Base-by-base conservation (phyloP, 30 jellyfish, hydroid and myxozoan species). In the Nemopilema nomurai region DNA sequence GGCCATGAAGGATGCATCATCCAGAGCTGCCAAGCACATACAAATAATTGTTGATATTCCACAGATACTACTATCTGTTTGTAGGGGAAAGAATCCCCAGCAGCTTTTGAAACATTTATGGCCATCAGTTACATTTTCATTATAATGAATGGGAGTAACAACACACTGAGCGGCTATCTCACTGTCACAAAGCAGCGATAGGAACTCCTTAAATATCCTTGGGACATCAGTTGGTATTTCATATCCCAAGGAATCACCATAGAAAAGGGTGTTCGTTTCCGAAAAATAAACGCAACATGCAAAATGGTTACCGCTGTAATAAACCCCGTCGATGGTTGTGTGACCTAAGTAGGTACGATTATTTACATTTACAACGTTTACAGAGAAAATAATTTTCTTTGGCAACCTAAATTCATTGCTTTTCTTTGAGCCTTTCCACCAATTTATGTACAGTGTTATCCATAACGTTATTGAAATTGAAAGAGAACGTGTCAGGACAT, bases 1-100 rank as follows among this genome's bases (percentile, higher is more conserved):
- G 49, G 85, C 4, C 71, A 75, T n/a, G 49, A 27, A 75, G 8
- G 85, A 32, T 68, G 72, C 71, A 51, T 29, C 30, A 51, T 75
- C 73, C n/a, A 33, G 26, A 3, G 85, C 28, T 33, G 74, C 85
- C 28, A 75, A 6, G 1, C 53, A 51, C 74, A 75, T 50, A 7
- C 66, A 51, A 68, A 75, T 18, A 22, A 3, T 33, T 1, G 74
- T 27, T 20, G 74, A 51, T 1, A 75, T 75, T 13, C 85, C 85
- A 75, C 85, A 49, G 24, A 75, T 75, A 24, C 29, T n/a, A 23
- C 52, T 57, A 25, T 33, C 30, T 41, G 57, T 41, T 41, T 41
- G 57, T 13, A 41, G 13, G 57, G 6, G 57, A 13, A 41, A 41
- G n/a, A 41, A 41, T 41, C 9, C 13, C 57, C 57, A 41, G 57